Evolutionary conservation across 2,888 invertebrate species (phyloP).

Genomic region (Trypoxylon attenuatum): DNA sequence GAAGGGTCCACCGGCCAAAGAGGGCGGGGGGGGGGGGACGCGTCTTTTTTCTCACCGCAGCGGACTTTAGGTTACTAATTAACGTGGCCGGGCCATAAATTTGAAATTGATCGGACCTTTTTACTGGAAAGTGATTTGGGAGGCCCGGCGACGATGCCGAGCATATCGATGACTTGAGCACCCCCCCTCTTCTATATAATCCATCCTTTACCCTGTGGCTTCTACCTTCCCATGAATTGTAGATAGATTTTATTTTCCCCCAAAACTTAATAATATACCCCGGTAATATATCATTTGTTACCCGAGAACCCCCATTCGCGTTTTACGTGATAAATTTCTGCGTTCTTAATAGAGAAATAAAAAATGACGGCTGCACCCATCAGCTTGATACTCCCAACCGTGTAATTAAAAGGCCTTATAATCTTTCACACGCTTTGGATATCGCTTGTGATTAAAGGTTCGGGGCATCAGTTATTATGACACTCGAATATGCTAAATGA

Average conservation of each 20-base stretch:
- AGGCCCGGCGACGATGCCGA: conserved; percentile 17
- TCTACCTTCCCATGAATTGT: conserved; percentile 32
- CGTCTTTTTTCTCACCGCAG: conserved; percentile 36
- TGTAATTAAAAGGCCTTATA: not conserved
- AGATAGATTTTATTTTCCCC: conserved; percentile 26
- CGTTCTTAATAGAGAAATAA: not conserved
- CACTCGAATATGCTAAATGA: not conserved
- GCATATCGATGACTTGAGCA: conserved; percentile 7
- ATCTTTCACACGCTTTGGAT: not conserved
- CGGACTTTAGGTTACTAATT: conserved; percentile 52
- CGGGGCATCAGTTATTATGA: not conserved
- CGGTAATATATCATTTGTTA: conserved; percentile 22
- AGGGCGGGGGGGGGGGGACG: conserved; percentile 8
- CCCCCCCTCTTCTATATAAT: conserved; percentile 4
- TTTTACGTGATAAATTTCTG: not conserved
- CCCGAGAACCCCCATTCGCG: conserved; percentile 1
- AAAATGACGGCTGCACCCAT: not conserved
- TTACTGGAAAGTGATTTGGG: conserved; percentile 50
- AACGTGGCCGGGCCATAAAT: conserved; percentile 64
- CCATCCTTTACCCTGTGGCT: not conserved
- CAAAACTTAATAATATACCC: conserved; percentile 13
- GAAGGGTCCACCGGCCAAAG: conserved; percentile 9
- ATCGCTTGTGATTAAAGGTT: not conserved
- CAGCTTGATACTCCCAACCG: not conserved
- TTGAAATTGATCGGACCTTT: conserved; percentile 65